phyloP scores from a whole-genome alignment of 2,797 vertebrate species.

The Poliocrania exsul region DNA sequence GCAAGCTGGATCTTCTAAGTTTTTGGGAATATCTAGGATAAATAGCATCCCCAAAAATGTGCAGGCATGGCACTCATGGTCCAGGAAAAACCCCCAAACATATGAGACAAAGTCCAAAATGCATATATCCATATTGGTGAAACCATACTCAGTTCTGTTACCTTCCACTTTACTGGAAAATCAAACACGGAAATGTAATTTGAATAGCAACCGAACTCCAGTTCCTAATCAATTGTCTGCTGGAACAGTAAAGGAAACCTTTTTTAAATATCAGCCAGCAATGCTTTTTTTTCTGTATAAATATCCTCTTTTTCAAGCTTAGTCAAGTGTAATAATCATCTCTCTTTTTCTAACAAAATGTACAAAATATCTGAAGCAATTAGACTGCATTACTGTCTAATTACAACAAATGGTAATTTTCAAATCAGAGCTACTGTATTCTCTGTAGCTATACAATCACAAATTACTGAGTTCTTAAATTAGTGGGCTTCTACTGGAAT shows the following conservation, averaged over 20 bases:
- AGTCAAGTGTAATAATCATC: neutral
- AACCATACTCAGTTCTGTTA: neutral
- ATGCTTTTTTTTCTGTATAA: neutral
- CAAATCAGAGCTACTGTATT: conserved; percentile 42
- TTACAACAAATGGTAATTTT: conserved; percentile 42
- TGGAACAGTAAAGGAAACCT: neutral
- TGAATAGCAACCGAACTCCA: neutral
- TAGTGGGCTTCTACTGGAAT: neutral
- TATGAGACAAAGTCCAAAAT: neutral
- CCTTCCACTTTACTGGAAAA: neutral
- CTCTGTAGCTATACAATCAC: conserved; percentile 16
- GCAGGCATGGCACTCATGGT: neutral
- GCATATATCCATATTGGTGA: neutral
- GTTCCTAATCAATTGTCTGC: neutral
- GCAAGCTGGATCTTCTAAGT: neutral
- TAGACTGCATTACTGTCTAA: conserved; percentile 19
- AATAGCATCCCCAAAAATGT: neutral
- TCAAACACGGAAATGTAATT: neutral
- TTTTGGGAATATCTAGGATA: neutral
- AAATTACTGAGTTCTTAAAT: conserved; percentile 5
- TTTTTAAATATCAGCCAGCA: neutral
- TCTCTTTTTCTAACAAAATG: neutral
- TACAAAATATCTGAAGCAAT: conserved; percentile 30
- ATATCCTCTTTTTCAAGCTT: neutral
- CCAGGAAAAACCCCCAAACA: neutral